phyloP scores from a whole-genome alignment of 1,140 invertebrate species.

The Popillia japonica region DNA sequence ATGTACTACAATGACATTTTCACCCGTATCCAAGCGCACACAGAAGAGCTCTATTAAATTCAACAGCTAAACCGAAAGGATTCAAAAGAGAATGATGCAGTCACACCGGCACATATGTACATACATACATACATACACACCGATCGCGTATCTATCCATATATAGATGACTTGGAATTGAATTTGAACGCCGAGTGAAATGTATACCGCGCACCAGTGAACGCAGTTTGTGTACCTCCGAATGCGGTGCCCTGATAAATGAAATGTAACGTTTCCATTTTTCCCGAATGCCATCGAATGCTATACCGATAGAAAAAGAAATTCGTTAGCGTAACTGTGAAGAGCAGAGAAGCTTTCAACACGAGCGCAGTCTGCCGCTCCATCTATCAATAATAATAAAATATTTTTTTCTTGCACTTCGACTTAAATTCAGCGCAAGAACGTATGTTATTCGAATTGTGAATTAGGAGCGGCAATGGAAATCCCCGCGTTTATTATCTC shows the following conservation, averaged over 20 bases:
- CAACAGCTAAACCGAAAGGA: conserved; percentile 28
- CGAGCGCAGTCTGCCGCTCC: conserved; percentile 22
- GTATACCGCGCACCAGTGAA: conserved; percentile 21
- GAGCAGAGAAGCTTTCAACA: background rate
- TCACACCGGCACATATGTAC: background rate
- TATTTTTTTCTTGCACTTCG: background rate
- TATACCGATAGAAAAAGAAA: background rate
- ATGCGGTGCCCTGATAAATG: conserved; percentile 22
- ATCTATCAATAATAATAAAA: conserved; percentile 33
- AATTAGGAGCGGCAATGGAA: background rate
- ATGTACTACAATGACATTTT: conserved; percentile 16
- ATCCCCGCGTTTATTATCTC: background rate
- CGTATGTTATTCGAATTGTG: background rate
- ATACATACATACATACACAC: background rate
- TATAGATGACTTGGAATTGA: conserved; percentile 15
- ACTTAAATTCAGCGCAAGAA: background rate
- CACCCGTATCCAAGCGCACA: conserved; percentile 1
- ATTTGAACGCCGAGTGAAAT: conserved; percentile 20
- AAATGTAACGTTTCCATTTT: conserved; percentile 24
- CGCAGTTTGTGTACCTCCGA: background rate
- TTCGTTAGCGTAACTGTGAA: background rate
- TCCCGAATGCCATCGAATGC: background rate
- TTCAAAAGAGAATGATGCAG: conserved; percentile 19
- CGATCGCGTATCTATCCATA: background rate
- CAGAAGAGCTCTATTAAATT: conserved; percentile 11